Percentiles rank a stretch among this genome's conserved stretches.
Evolutionary conservation across 2,888 invertebrate genomes (phyloP).

Genomic region (Cephonodes hylas): DNA sequence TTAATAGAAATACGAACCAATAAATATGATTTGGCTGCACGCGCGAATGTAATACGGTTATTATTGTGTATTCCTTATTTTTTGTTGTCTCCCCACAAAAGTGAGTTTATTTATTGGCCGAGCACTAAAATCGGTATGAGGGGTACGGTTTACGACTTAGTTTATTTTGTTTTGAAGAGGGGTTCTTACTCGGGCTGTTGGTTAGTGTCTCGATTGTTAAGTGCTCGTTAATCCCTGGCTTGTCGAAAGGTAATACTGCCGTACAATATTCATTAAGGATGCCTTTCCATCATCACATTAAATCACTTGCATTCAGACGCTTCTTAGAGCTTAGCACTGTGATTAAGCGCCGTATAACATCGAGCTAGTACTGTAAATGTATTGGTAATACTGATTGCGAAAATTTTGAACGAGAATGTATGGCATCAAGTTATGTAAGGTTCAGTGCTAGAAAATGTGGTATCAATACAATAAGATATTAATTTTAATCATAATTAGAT

Average conservation of each 20-base stretch:
- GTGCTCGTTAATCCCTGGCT: conserved; percentile 41
- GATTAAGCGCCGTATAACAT: background rate
- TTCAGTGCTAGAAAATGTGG: too few species aligned
- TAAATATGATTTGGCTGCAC: conserved; percentile 57
- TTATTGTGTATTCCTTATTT: conserved; percentile 54
- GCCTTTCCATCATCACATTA: conserved; percentile 15
- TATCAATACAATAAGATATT: too few species aligned
- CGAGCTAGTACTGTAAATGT: background rate
- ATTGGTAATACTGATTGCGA: background rate
- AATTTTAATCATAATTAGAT: too few species aligned
- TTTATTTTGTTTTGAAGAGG: conserved; percentile 62
- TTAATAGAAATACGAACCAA: conserved; percentile 54
- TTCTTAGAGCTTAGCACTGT: background rate
- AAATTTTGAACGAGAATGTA: background rate
- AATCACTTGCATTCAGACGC: conserved; percentile 15
- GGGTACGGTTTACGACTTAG: conserved; percentile 68
- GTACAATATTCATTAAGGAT: conserved; percentile 16
- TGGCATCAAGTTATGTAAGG: background rate
- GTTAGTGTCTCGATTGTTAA: conserved; percentile 60
- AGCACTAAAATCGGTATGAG: conserved; percentile 65
- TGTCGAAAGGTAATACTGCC: conserved; percentile 42
- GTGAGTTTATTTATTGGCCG: conserved; percentile 74
- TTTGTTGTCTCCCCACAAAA: conserved; percentile 55
- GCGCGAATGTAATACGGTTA: conserved; percentile 62
- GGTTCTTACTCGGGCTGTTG: conserved; percentile 54